Base-by-base conservation (phyloP, 2,888 invertebrate genomes). In the Chymomyza amoena region DNA sequence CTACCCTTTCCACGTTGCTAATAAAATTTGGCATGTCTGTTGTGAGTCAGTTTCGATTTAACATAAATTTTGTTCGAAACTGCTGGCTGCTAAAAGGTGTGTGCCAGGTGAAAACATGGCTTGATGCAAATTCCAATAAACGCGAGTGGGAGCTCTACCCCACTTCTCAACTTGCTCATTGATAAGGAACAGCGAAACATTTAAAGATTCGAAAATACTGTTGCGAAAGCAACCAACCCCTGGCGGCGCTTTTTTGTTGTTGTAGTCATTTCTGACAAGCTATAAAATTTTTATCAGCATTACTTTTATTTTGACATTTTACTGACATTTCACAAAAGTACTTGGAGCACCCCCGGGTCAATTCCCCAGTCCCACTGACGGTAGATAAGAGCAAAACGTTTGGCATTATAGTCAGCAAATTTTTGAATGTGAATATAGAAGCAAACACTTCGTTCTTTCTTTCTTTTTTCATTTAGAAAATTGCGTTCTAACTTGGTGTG, bases 271-370 rank as follows among this genome's bases (percentile, higher is more conserved):
- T 82, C 81, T 79, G 82, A 81, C 84, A 84, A 78, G 86, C 83
- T 78, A 88, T 88, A 88, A 84, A 88, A 87, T 79, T 79, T 87
- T 88, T 86, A 88, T 87, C 83, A 88, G 83, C 84, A 77, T 78
- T 83, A 83, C 81, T 83, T 87, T 88, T 88, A 88, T 88, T 88
- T 86, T 86, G 87, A 88, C 89, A 86, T 87, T 87, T 83, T 64
- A 79, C 86, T 87, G 89, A 87, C 86, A 87, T 84, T 87, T 80
- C 73, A 70, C 79, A 84, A 84, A 80, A 78, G 75, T 75, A 74
- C 76, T 79, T 61, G 68, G 61, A 57, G 73, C 65, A 61, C 50
- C 61, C 56, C 18, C 63, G 3, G 10, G 45, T 56, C 18, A 52
- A 61, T 54, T 63, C 52, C 25, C 57, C 61, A 15, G 61, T 70